Base-by-base conservation (phyloP, 2,797 vertebrate species). In the Sebastolobus alascanus region DNA sequence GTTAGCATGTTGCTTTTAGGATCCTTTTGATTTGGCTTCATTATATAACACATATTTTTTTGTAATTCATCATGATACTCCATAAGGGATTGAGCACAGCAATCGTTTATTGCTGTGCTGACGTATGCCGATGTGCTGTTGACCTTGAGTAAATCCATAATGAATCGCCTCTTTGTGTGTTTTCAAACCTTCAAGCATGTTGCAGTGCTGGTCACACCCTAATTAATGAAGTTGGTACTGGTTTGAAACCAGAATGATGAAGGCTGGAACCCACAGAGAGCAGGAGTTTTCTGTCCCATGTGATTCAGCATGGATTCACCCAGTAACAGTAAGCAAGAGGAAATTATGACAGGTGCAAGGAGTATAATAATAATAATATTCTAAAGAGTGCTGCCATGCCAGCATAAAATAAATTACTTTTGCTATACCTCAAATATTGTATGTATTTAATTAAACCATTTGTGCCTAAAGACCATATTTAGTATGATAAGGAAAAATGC, bases 1-100 rank as follows among this genome's bases (percentile, higher is more conserved):
- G 61, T 72, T 61, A n/a, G 22, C 58, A 58, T 64, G 1, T n/a
- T 73, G 52, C 33, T 79, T 77, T 80, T 29, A 77, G 40, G 13
- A 74, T 73, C 31, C 18, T 40, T 75, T 77, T 59, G 54, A 71
- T 29, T 64, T 67, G 14, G 31, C 22, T 31, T 75, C 13, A 59
- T 56, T 65, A n/a, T 40, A 20, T 20, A 54, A 60, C 29, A 56
- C 2, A 52, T 66, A 52, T 25, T 33, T 68, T 58, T 29, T 40
- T 52, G 8, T n/a, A 68, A 55, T 54, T 56, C 5, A 56, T 56
- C 54, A 56, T 56, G 54, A 25, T 25, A 13, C 54, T 25, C 54
- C 22, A 56, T 6, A 56, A 56, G 54, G 54, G n/a, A 25, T 25
- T 27, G n/a, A 56, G 54, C 25, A 11, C 54, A 13, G 10, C 22